Conservation (phyloP, 2,797 vertebrate genomes). For the Tapirus indicus region DNA sequence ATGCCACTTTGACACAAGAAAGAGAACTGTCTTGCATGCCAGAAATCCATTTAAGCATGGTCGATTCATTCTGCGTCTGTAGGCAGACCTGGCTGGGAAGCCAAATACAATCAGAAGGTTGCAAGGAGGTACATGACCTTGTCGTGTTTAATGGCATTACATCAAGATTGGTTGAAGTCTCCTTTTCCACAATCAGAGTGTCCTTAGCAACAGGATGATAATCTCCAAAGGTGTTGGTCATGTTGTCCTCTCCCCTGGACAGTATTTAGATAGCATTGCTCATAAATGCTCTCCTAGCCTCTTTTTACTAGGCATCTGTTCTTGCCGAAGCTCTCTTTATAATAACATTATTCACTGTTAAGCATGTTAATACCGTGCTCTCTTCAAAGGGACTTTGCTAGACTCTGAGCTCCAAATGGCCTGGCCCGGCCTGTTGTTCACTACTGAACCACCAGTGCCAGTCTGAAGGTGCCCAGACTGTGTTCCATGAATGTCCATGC, state of each 20-base stretch:
- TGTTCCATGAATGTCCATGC: neutral
- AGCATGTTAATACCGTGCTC: neutral
- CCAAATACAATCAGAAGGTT: slow-evolving; percentile 40
- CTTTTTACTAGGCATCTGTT: slow-evolving; percentile 37
- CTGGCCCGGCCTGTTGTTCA: neutral
- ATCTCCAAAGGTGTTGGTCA: slow-evolving; percentile 50
- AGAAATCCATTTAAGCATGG: neutral
- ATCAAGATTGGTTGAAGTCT: slow-evolving; percentile 38
- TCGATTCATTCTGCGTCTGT: neutral
- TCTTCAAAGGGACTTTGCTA: slow-evolving; percentile 6
- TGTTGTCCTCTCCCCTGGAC: neutral
- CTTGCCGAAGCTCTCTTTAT: slow-evolving; percentile 29
- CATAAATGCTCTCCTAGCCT: neutral
- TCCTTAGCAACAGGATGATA: slow-evolving; percentile 28
- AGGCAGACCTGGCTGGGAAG: slow-evolving; percentile 13
- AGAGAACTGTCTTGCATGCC: neutral
- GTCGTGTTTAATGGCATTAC: neutral
- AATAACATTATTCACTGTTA: neutral
- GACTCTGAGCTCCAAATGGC: neutral
- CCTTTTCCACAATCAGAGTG: slow-evolving; percentile 43
- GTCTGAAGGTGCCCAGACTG: neutral
- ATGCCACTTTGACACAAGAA: neutral
- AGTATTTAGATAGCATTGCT: slow-evolving; percentile 15
- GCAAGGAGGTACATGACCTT: neutral
- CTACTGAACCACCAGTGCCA: neutral